Evolutionary conservation across 2,888 invertebrate species (phyloP).

Genomic region (Zygogramma bicolorata): DNA sequence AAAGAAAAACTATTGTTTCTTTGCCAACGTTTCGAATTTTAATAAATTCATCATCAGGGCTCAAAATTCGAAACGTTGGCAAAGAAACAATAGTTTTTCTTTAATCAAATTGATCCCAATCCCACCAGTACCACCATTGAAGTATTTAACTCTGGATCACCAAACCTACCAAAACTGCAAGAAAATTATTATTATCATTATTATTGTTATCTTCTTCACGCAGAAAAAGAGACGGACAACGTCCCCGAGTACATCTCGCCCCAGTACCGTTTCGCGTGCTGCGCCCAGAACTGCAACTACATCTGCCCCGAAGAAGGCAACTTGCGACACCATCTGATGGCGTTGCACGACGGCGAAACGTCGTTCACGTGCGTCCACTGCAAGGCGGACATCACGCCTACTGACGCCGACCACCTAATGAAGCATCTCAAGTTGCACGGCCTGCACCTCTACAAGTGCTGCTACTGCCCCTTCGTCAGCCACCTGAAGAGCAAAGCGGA

Average conservation of each 20-base stretch:
- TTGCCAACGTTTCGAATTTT: too few species aligned
- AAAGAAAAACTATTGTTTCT: too few species aligned
- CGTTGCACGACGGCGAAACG: slow-evolving; percentile 74
- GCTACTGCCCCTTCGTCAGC: slow-evolving; percentile 76
- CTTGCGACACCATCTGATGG: slow-evolving; percentile 79
- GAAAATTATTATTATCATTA: too few species aligned
- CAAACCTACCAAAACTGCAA: too few species aligned
- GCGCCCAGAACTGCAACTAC: slow-evolving; percentile 78
- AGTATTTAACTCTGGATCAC: too few species aligned
- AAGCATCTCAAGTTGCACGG: slow-evolving; percentile 84
- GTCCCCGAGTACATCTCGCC: slow-evolving; percentile 55
- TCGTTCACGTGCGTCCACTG: slow-evolving; percentile 78
- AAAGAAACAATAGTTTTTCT: too few species aligned
- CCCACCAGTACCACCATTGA: too few species aligned
- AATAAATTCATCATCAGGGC: too few species aligned
- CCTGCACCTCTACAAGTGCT: slow-evolving; percentile 78
- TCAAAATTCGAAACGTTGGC: too few species aligned
- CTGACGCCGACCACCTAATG: slow-evolving; percentile 65
- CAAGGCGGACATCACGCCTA: slow-evolving; percentile 69
- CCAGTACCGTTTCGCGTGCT: slow-evolving; percentile 75
- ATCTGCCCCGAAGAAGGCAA: slow-evolving; percentile 79
- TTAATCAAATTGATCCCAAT: too few species aligned
- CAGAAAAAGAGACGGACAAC: slow-evolving; percentile 46
- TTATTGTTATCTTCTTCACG: background rate
- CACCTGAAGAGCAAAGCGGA: slow-evolving; percentile 75